These are phyloP conservation scores for Eidolon helvum DNA, from an alignment of 2,113 vertebrate genomes.

Conservation along the genomic window DNA sequence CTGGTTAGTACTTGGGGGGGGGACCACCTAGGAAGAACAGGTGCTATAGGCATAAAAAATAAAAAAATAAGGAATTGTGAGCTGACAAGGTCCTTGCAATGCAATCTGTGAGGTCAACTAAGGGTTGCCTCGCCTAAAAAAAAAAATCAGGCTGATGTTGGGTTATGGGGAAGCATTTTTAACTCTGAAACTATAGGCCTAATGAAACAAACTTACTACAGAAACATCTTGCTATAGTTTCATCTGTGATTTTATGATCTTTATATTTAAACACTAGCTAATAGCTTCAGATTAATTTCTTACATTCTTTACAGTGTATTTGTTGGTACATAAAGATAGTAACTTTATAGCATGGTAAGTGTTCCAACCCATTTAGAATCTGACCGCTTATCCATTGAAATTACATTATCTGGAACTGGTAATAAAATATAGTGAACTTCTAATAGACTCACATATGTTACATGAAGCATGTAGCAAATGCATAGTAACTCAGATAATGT, in stretches of 20 bases:
- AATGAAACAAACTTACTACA: neutral
- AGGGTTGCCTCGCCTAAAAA: too few relatives aligned
- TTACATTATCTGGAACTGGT: neutral
- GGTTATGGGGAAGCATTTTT: neutral
- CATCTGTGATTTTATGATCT: neutral
- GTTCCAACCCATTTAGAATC: neutral
- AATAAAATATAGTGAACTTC: neutral
- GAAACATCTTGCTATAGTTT: conserved; percentile 28
- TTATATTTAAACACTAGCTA: neutral
- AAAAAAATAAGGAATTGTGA: too few relatives aligned
- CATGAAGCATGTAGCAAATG: neutral
- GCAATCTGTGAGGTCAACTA: too few relatives aligned
- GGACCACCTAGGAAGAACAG: too few relatives aligned
- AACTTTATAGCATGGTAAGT: neutral
- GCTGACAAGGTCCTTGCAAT: too few relatives aligned
- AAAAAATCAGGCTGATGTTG: neutral
- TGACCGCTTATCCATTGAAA: neutral
- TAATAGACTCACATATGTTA: neutral
- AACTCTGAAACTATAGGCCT: neutral
- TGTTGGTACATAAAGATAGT: conserved; percentile 22
- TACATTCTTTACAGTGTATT: neutral
- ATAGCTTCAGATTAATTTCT: conserved; percentile 25
- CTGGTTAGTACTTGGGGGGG: too few relatives aligned
- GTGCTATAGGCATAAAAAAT: too few relatives aligned
- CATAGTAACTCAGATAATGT: neutral